phyloP scores from a whole-genome alignment of 2,797 vertebrate genomes.

The Alcedo quadribrachys region DNA sequence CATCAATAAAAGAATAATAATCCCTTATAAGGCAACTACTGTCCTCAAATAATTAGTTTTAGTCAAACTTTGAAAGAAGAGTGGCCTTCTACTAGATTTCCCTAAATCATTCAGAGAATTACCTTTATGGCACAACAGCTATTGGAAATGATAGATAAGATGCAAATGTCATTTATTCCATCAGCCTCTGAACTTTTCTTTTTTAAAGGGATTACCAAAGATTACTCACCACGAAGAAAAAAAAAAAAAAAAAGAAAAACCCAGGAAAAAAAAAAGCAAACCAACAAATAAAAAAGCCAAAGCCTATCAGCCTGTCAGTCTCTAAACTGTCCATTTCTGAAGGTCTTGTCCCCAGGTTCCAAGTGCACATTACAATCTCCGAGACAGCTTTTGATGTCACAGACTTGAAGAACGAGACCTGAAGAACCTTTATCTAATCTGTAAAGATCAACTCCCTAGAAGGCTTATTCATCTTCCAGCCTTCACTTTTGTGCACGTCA shows the following conservation, averaged over 20 bases:
- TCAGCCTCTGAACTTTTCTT: neutral
- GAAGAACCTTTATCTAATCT: slow-evolving; percentile 74
- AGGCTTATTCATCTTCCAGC: slow-evolving; percentile 62
- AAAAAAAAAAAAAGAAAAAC: neutral
- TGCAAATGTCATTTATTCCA: neutral
- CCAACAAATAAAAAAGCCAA: neutral
- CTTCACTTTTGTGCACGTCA: neutral
- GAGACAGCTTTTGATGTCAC: slow-evolving; percentile 52
- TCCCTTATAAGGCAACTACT: neutral
- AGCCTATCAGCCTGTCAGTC: neutral
- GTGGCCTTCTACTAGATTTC: neutral
- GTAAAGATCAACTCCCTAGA: slow-evolving; percentile 70
- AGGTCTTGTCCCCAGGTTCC: slow-evolving; percentile 26
- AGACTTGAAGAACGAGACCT: slow-evolving; percentile 1
- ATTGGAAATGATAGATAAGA: neutral
- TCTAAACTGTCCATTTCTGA: neutral
- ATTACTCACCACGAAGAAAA: neutral
- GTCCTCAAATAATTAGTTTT: neutral
- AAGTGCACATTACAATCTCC: neutral
- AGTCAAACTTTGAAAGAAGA: neutral
- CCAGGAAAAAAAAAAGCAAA: neutral
- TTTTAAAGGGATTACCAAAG: neutral
- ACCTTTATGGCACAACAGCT: neutral
- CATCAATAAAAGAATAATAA: neutral
- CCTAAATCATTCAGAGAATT: neutral